Conservation (phyloP, 2,113 vertebrate species). For the Recurvirostra avosetta region DNA sequence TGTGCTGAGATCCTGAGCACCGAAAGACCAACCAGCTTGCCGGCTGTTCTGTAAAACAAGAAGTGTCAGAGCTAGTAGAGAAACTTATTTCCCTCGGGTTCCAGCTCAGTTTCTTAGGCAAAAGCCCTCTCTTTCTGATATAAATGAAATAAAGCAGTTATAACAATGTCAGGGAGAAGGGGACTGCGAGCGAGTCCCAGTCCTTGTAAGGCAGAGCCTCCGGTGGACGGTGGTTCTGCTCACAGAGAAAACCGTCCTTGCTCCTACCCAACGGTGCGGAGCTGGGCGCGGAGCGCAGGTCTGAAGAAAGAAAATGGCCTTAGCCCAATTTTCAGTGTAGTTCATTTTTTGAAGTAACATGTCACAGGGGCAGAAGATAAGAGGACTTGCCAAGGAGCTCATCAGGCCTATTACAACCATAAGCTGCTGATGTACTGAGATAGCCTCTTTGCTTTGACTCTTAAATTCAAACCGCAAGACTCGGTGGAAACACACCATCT, state of each 20-base stretch:
- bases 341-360: background rate
- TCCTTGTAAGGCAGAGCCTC: background rate
- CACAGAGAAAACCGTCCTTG: background rate
- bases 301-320: background rate
- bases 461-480: background rate
- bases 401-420: background rate
- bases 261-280: fast-evolving
- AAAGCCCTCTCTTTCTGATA: background rate
- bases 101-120: background rate
- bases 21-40: fast-evolving
- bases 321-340: background rate
- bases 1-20: background rate
- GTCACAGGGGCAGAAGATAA: background rate
- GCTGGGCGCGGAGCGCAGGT: background rate
- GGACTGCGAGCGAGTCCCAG: fast-evolving
- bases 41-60: background rate
- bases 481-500: background rate
- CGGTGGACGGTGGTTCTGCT: background rate
- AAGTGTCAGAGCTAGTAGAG: background rate
- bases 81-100: background rate
- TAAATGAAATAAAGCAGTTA: background rate
- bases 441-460: background rate
- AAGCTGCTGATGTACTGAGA: conserved; percentile 9
- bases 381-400: background rate
- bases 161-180: background rate